phyloP scores from a whole-genome alignment of 2,888 invertebrate species.

The Diaprepes abbreviatus region DNA sequence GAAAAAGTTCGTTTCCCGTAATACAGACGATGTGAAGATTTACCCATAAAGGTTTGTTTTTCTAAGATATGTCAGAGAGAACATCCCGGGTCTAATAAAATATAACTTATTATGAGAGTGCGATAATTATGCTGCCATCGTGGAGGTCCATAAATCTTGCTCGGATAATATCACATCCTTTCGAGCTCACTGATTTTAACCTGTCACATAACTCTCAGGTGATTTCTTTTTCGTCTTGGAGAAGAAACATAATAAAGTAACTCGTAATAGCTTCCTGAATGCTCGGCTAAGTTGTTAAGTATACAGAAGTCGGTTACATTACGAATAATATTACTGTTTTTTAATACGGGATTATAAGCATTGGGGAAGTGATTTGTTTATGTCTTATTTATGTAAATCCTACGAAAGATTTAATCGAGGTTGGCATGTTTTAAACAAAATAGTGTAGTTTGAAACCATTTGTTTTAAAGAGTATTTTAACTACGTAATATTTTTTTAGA shows the following conservation, averaged over 20 bases:
- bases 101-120: slow-evolving; percentile 40
- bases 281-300: not conserved
- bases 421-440: no score
- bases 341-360: no score
- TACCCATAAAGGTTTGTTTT: slow-evolving; percentile 8
- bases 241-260: slow-evolving; percentile 40
- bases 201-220: slow-evolving; percentile 48
- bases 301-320: not conserved
- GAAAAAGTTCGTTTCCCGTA: no score
- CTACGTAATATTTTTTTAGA: no score
- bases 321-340: not conserved
- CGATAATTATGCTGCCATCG: slow-evolving; percentile 42
- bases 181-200: slow-evolving; percentile 46
- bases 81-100: slow-evolving; percentile 38
- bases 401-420: no score
- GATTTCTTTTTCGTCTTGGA: slow-evolving; percentile 37
- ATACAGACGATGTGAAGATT: no score
- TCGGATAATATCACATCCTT: slow-evolving; percentile 44
- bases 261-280: slow-evolving; percentile 29
- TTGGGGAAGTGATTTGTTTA: no score
- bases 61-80: slow-evolving; percentile 22
- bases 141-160: slow-evolving; percentile 41
- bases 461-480: no score
- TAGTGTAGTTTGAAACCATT: no score
- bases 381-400: no score